Evolutionary conservation across 1,140 invertebrate genomes (phyloP), one percentile per base, ranked within the genome.

Genomic region (Danaus plexippus): DNA sequence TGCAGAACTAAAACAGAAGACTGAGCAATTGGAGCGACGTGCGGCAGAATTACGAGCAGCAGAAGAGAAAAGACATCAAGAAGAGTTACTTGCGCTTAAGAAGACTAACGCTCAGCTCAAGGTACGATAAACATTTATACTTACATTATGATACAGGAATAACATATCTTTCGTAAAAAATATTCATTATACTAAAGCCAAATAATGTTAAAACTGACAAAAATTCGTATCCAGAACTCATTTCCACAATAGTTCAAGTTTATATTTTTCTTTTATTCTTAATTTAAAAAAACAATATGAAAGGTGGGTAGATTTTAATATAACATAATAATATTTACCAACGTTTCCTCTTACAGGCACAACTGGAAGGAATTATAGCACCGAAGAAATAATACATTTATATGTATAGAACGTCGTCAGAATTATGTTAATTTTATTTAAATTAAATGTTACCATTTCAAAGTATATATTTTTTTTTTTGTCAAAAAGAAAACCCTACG

Each of bases 81-180:
- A 98, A 77, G 96, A 98, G 84, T 92, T 97, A 46, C 89, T 94
- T 44, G 96, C 96, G 70, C 88, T 98, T 18, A 98, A 97, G 87
- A 94, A 96, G 80, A 97, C 96, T 8, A 98, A 98, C 83, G 91
- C 94, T 67, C 97, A 98, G 81, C 87, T 98, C 10, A 98, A 98
- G 90, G 94, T 95, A 51, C 49, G 11, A 42, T 32, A 32, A 32
- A 32, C 22, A 2, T 32, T 32, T 32, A 32, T 32, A 32, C 2
- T 32, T 32, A 32, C 22, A 32, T 32, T 32, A 32, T 22, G 6
- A 7, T 6, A 32, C 2, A 32, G 22, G 4, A 7, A 32, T 32
- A 4, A 6, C 7, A 32, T 6, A 32, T 2, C 15, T 15, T 15
- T 15, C 3, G 15, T 15, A 15, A 3, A 15, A 3, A 15, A 15